Evolutionary conservation across 2,797 vertebrate species (phyloP).

Genomic region (Hypotaenidia philippensis): DNA sequence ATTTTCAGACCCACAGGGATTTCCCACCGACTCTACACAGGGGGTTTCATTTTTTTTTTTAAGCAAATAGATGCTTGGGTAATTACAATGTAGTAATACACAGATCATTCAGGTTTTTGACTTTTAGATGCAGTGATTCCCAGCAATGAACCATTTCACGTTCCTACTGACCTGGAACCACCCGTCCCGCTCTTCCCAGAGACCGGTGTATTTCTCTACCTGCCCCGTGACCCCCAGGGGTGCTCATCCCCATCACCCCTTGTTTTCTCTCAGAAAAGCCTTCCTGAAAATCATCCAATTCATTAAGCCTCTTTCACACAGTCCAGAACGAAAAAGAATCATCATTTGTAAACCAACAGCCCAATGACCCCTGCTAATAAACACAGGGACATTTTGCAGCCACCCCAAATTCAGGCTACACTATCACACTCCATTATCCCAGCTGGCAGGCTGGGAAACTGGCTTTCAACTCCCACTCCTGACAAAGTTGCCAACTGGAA

Average conservation of each 20-base stretch:
- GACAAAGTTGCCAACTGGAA: neutral
- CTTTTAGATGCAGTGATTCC: neutral
- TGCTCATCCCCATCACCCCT: rapidly evolving
- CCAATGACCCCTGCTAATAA: neutral
- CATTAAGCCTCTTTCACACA: neutral
- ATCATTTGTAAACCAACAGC: neutral
- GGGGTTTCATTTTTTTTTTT: neutral
- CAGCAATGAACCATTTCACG: neutral
- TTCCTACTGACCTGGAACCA: neutral
- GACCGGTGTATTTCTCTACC: neutral
- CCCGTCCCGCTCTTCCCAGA: rapidly evolving
- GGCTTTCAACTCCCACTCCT: conserved; percentile 17
- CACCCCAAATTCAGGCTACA: neutral
- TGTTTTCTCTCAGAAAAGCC: neutral
- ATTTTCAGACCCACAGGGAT: conserved; percentile 9
- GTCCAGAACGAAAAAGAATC: neutral
- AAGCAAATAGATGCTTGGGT: neutral
- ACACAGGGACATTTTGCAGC: neutral
- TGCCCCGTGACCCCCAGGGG: neutral
- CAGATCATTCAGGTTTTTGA: neutral
- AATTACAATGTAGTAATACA: neutral
- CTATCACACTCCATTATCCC: neutral
- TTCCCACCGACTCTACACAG: neutral
- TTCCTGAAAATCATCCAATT: neutral
- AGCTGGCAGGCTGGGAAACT: neutral